These are phyloP conservation scores for Girardinus metallicus DNA, from an alignment of 2,797 vertebrate genomes.

Conservation along the genomic window DNA sequence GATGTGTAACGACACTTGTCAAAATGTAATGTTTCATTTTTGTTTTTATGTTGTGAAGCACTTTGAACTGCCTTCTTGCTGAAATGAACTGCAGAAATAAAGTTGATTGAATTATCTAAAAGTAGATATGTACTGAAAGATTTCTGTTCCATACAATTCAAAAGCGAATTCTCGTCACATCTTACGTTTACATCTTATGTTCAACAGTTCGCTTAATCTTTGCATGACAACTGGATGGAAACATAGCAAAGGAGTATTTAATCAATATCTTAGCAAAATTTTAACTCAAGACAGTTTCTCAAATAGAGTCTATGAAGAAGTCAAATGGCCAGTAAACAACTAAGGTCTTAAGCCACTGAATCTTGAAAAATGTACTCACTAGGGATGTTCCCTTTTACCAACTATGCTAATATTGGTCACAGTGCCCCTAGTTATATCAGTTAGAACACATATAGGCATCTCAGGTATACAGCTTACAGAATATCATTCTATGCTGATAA, in stretches of 20 bases:
- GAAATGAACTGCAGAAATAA: too few species aligned
- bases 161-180: neutral
- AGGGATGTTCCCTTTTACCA: neutral
- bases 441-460: neutral
- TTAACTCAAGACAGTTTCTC: neutral
- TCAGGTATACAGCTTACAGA: neutral
- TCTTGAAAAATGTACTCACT: neutral
- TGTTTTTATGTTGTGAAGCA: too few species aligned
- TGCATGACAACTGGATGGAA: too few species aligned
- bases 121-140: neutral
- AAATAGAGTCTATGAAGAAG: neutral
- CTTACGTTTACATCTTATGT: too few species aligned
- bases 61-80: too few species aligned
- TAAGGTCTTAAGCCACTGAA: neutral
- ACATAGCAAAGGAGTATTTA: neutral
- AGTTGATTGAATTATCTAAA: neutral
- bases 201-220: too few species aligned
- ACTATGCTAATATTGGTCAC: neutral
- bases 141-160: neutral
- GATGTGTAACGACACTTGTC: too few species aligned
- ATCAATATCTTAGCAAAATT: neutral
- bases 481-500: too few species aligned
- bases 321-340: neutral
- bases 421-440: neutral
- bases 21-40: too few species aligned